These are phyloP conservation scores for Zaprionus tsacasi DNA, from an alignment of 1,140 invertebrate species.

Conservation along the genomic window DNA sequence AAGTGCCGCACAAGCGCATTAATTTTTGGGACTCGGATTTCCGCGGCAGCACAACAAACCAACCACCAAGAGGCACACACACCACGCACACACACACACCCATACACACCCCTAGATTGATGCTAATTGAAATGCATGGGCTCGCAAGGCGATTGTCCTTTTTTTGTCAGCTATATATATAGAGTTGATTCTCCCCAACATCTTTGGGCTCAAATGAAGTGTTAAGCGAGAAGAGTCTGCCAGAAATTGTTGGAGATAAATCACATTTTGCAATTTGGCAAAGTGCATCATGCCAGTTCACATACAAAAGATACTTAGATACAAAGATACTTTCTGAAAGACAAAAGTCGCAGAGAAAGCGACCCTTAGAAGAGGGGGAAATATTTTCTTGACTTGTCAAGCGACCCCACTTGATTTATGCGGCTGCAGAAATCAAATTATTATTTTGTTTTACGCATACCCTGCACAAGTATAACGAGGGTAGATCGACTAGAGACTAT, in stretches of 20 bases:
- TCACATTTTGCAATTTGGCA: conserved; percentile 74
- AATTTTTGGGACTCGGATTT: conserved; percentile 35
- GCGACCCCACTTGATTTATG: conserved; percentile 59
- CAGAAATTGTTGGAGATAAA: conserved; percentile 58
- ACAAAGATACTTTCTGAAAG: conserved; percentile 25
- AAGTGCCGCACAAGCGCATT: conserved; percentile 37
- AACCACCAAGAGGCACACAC: conserved; percentile 20
- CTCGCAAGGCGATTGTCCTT: conserved; percentile 14
- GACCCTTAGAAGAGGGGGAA: conserved; percentile 15
- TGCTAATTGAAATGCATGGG: conserved; percentile 54
- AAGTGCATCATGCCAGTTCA: conserved; percentile 58
- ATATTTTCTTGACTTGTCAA: conserved; percentile 49
- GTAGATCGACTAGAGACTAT: neutral
- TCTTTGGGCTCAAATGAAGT: conserved; percentile 61
- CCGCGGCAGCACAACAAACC: conserved; percentile 19
- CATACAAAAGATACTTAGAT: conserved; percentile 22
- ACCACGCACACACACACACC: neutral
- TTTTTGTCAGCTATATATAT: neutral
- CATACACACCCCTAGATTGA: conserved; percentile 41
- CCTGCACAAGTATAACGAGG: conserved; percentile 10
- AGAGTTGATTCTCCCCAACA: neutral
- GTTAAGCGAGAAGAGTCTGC: conserved; percentile 57
- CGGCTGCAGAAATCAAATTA: conserved; percentile 56
- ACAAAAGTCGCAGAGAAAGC: conserved; percentile 12
- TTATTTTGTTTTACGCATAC: conserved; percentile 37